Base-by-base conservation (phyloP, 64 coral and sea anemone genomes). In the Stylophora pistillata region DNA sequence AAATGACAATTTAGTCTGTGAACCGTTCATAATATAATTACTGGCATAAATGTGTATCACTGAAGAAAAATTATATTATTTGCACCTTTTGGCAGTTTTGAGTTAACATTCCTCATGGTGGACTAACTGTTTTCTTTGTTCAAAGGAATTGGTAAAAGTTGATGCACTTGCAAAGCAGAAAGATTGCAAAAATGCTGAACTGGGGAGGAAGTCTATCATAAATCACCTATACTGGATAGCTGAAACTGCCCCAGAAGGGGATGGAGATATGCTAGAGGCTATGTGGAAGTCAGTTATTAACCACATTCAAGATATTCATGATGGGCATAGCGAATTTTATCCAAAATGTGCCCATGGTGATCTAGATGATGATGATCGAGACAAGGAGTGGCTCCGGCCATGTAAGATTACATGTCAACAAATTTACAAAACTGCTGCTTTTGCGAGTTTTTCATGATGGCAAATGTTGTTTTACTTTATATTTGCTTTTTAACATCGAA, bases 191-290 rank as follows among this genome's bases (percentile, higher is more conserved):
- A 65, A 86, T 79, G 62, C 85, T 72, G 90, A 61, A 1, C 58
- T 66, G 53, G 86, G 90, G 82, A 74, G 26, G 5, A 47, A 55
- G 20, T 91, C 80, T 27, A 76, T 85, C 9, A 6, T 80, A 15
- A 91, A 91, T 21, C 89, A 91, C 55, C 64, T 91, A 10, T 91
- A 91, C 34, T 78, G 89, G 89, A 86, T 82, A 77, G 81, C 89
- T 31, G 80, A 30, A 23, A 15, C 76, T 59, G 86, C 82, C 6
- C 75, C 91, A 78, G 85, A 92, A 57, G 83, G 84, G 2, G 20
- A 87, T 81, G 84, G 91, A 9, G 76, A 92, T 17, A 25, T 92
- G 33, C 58, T 82, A 30, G 79, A 80, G 78, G 90, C 90, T 76
- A 86, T 86, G 54, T 92, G 91, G 85, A 34, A 77, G 26, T 87